phyloP scores from a whole-genome alignment of 2,888 invertebrate species.

The Pelosia muscerda region DNA sequence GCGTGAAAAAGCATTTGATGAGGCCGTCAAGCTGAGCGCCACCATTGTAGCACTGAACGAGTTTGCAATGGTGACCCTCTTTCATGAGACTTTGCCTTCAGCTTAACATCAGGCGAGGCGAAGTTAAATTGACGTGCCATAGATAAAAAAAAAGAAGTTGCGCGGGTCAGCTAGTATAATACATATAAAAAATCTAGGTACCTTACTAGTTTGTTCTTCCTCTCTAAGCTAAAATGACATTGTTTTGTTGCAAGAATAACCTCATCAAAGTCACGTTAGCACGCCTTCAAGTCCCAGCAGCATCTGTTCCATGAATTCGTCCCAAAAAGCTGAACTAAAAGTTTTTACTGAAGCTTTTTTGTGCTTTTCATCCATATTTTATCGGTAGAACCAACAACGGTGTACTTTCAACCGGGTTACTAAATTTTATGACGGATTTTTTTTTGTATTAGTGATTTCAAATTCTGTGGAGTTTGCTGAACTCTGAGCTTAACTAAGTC shows the following conservation, averaged over 20 bases:
- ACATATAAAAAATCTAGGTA: too few species aligned
- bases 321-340: neutral
- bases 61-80: too few species aligned
- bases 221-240: neutral
- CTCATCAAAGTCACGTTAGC: neutral
- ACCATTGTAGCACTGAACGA: too few species aligned
- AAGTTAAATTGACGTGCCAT: too few species aligned
- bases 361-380: neutral
- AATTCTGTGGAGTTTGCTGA: neutral
- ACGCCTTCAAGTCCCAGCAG: neutral
- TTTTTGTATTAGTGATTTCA: neutral
- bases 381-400: neutral
- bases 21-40: too few species aligned
- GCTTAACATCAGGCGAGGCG: too few species aligned
- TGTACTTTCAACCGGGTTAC: neutral
- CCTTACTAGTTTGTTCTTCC: neutral
- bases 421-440: neutral
- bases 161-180: too few species aligned
- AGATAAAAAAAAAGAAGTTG: too few species aligned
- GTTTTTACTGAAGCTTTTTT: neutral
- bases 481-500: too few species aligned
- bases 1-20: too few species aligned
- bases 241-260: neutral
- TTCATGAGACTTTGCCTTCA: too few species aligned
- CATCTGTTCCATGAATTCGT: neutral